Evolutionary conservation across 2,888 invertebrate genomes (phyloP).

Genomic region (Troides helena): DNA sequence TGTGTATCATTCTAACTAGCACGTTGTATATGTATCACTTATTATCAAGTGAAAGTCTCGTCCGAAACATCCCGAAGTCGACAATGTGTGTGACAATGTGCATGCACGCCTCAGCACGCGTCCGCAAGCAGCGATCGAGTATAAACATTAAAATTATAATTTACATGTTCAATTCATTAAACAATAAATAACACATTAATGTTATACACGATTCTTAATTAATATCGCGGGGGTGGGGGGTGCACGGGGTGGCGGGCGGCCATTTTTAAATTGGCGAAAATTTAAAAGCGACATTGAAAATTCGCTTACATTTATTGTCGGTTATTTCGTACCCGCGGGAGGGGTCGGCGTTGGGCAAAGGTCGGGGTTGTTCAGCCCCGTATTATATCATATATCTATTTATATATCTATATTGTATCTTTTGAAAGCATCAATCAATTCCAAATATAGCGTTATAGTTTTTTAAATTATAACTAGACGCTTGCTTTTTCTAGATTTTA

Average conservation of each 20-base stretch:
- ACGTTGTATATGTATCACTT: too few species aligned
- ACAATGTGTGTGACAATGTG: too few species aligned
- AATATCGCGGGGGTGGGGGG: conserved; percentile 2
- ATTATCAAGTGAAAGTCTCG: too few species aligned
- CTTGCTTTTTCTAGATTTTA: too few species aligned
- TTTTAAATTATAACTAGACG: neutral
- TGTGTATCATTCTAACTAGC: too few species aligned
- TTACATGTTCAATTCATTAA: conserved; percentile 8
- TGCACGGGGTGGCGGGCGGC: neutral
- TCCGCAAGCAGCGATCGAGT: too few species aligned
- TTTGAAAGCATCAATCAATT: conserved; percentile 8
- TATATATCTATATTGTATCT: too few species aligned
- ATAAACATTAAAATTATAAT: neutral
- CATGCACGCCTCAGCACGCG: too few species aligned
- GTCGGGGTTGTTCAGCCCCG: conserved; percentile 13
- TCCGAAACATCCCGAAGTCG: too few species aligned
- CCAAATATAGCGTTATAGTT: conserved; percentile 8
- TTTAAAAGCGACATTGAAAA: conserved; percentile 15
- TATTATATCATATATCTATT: neutral
- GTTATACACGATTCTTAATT: conserved; percentile 15
- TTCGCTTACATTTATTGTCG: conserved; percentile 11
- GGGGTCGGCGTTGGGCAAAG: conserved; percentile 1
- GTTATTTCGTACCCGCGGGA: conserved; percentile 10
- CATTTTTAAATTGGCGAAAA: conserved; percentile 5
- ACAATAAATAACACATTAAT: conserved; percentile 11